A percentile compares a stretch with the other conserved stretches of the same genome.
phyloP scores from a whole-genome alignment of 2,113 vertebrate genomes.

The Stictonetta naevosa region DNA sequence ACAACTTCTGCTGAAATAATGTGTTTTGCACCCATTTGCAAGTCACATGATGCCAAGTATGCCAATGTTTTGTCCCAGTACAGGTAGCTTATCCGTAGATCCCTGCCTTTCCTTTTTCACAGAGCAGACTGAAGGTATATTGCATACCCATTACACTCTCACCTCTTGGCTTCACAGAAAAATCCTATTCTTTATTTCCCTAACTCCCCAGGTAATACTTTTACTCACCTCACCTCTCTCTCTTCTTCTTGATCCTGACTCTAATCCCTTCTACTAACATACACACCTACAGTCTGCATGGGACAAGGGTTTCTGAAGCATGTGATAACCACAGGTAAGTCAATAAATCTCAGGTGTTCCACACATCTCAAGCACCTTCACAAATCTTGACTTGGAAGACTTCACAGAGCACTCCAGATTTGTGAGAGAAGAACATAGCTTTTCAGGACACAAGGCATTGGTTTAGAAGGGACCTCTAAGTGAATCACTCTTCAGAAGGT shows the following conservation, averaged over 20 bases:
- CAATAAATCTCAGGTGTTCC: background rate
- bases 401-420: background rate
- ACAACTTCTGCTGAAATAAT: background rate
- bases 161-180: background rate
- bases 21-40: background rate
- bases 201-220: background rate
- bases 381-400: background rate
- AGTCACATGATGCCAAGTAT: background rate
- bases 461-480: background rate
- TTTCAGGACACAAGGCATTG: background rate
- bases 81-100: background rate
- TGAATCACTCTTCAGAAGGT: background rate
- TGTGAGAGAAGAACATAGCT: background rate
- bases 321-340: background rate
- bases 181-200: background rate
- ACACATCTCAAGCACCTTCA: background rate
- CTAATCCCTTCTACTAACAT: background rate
- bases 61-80: background rate
- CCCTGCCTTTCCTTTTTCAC: background rate
- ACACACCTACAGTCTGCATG: background rate
- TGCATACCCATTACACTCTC: background rate
- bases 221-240: background rate
- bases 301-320: background rate
- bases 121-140: background rate
- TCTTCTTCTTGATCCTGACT: background rate